Evolutionary conservation across 1,140 invertebrate species (phyloP).

Genomic region (Diachasmimorpha longicaudata): DNA sequence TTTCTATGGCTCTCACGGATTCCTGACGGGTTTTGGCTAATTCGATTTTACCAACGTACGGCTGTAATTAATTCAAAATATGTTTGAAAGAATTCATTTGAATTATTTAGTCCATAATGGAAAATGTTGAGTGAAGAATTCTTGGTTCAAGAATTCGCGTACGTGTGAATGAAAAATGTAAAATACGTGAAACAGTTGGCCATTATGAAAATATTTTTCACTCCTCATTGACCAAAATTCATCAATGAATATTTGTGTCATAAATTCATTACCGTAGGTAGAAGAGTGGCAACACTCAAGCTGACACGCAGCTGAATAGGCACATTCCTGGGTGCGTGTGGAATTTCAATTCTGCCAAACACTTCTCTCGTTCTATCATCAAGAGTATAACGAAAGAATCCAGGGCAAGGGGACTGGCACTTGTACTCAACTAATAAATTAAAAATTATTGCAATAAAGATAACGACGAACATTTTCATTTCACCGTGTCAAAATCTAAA

Average conservation of each 20-base stretch:
- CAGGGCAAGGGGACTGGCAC: conserved; percentile 52
- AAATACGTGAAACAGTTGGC: no score
- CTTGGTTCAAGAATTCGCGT: no score
- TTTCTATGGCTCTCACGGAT: conserved; percentile 36
- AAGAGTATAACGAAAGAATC: conserved; percentile 55
- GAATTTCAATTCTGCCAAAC: conserved; percentile 46
- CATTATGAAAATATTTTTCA: not conserved
- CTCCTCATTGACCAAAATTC: not conserved
- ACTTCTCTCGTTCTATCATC: conserved; percentile 47
- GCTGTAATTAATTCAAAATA: conserved; percentile 38
- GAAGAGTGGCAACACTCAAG: conserved; percentile 38
- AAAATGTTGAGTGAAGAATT: no score
- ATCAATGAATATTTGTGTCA: not conserved
- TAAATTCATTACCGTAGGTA: conserved; percentile 42
- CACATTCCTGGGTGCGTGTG: conserved; percentile 38
- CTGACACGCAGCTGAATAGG: conserved; percentile 41
- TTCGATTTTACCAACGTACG: conserved; percentile 51
- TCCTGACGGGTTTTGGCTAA: conserved; percentile 41
- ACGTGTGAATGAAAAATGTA: no score
- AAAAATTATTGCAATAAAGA: not conserved
- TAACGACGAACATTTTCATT: not conserved
- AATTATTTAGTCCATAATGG: not conserved
- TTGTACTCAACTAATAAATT: not conserved
- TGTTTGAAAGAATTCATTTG: no score
- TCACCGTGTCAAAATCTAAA: not conserved